Evolutionary conservation across 2,113 vertebrate species (phyloP), one percentile per base, ranked within the genome.

Genomic region (Engystomops pustulosus): DNA sequence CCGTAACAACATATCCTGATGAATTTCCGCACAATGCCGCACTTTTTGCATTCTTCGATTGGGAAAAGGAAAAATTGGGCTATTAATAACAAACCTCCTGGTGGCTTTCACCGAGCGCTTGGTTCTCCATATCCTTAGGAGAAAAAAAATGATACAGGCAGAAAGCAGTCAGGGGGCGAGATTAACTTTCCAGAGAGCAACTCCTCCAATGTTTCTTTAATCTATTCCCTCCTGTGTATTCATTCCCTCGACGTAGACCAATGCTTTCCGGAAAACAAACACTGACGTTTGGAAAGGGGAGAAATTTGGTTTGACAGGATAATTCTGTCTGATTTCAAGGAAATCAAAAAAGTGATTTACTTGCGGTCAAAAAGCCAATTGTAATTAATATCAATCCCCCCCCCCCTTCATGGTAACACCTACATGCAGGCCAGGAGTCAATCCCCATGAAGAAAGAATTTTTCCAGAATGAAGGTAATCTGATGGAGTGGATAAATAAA

Each of bases 1-100:
- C 27, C 51, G 30, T 75, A 76, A 53, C 47, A 51, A 44, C 34
- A 70, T 38, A 70, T 41, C 20, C 62, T 67, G 62, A 67, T 67
- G 20, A 67, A 34, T 67, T n/a, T 30, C 5, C 36, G 6, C 3
- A 67, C 62, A 67, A 36, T 36, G 62, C 62, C 9, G 60, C 27
- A 32, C 27, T 1, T 32, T 32, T 0, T 34, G 27, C 30, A 32
- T 10, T 5, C 1, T n/a, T n/a, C n/a, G n/a, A n/a, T n/a, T n/a
- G n/a, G 25, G 12, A 34, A 30, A 20, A 30, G 62, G 32, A 67
- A 67, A 67, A 20, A 67, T 67, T 30, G 30, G 62, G 15, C 30
- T 9, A 67, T 67, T 67, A 67, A 67, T 67, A 11, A 2, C 32
- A 3, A 36, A n/a, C 30, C 62, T 67, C 36, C 36, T 5, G 18